Percentiles rank a stretch among this genome's conserved stretches.
These are phyloP conservation scores for Meloidogyne floridensis DNA, from an alignment of 1,140 invertebrate species.

Conservation along the genomic window DNA sequence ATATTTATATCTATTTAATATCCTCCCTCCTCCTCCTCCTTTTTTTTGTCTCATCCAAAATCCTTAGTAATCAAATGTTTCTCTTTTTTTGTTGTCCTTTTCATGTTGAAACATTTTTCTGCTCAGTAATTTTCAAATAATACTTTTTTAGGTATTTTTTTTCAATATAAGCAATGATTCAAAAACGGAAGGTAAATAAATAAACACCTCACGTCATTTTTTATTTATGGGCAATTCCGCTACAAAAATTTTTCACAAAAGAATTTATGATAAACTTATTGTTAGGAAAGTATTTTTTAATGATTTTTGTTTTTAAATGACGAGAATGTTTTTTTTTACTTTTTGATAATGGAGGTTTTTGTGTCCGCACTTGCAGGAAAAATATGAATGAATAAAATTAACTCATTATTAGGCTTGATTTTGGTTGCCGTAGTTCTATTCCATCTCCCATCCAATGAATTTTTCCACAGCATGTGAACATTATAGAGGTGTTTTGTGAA, in stretches of 20 bases:
- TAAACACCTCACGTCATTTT: not conserved
- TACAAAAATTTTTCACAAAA: not conserved
- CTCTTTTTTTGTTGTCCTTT: not conserved
- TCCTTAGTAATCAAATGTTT: not conserved
- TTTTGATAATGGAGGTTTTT: too few relatives aligned
- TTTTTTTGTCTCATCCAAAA: slow-evolving; percentile 4
- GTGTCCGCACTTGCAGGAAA: too few relatives aligned
- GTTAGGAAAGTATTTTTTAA: not conserved
- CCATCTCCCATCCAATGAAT: too few relatives aligned
- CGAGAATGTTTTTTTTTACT: too few relatives aligned
- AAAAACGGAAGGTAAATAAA: not conserved
- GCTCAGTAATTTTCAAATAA: not conserved
- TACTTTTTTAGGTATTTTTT: not conserved
- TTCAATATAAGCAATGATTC: not conserved
- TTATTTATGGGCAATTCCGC: not conserved
- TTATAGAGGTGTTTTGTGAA: too few relatives aligned
- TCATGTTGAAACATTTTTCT: not conserved
- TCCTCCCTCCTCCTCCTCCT: not conserved
- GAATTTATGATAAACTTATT: not conserved
- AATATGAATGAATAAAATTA: too few relatives aligned
- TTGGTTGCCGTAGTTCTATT: too few relatives aligned
- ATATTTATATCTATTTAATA: not conserved
- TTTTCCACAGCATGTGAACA: too few relatives aligned
- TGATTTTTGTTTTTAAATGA: not conserved
- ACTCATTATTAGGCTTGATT: too few relatives aligned